Percentiles rank a stretch among this genome's conserved stretches.
These are phyloP conservation scores for Xestia c-nigrum DNA, from an alignment of 2,888 invertebrate species.

Conservation along the genomic window DNA sequence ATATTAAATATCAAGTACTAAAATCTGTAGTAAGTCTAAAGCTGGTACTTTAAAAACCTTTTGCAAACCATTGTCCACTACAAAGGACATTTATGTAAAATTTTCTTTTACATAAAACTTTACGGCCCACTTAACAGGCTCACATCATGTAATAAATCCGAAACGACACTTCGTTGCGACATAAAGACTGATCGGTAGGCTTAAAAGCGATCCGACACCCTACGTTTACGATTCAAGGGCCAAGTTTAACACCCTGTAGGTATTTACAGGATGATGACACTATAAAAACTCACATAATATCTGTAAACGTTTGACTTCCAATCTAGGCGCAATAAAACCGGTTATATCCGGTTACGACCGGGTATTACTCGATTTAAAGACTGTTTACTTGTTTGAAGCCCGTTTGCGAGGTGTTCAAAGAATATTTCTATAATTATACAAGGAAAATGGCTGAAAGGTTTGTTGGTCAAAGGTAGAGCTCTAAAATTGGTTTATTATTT, in stretches of 20 bases:
- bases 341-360: constrained; percentile 71
- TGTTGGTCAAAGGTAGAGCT: neutral
- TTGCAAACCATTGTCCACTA: constrained; percentile 50
- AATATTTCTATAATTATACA: constrained; percentile 17
- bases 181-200: constrained; percentile 86
- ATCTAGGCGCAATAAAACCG: constrained; percentile 75
- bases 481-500: constrained; percentile 6
- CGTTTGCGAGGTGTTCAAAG: constrained; percentile 24
- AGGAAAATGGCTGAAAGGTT: neutral
- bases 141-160: constrained; percentile 79
- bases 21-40: constrained; percentile 2
- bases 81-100: constrained; percentile 68
- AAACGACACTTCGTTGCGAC: constrained; percentile 82
- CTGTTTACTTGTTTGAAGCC: constrained; percentile 46
- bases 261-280: constrained; percentile 82
- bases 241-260: constrained; percentile 81
- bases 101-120: constrained; percentile 70
- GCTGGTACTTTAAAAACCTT: neutral
- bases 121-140: constrained; percentile 78
- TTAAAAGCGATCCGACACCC: constrained; percentile 79
- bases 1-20: neutral
- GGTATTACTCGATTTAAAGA: constrained; percentile 64
- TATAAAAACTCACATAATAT: constrained; percentile 85
- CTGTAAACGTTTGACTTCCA: constrained; percentile 86
- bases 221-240: constrained; percentile 85